Percentiles rank a stretch among this genome's conserved stretches.
Conservation (phyloP, 2,888 invertebrate genomes). For the Serrognathus titanus region DNA sequence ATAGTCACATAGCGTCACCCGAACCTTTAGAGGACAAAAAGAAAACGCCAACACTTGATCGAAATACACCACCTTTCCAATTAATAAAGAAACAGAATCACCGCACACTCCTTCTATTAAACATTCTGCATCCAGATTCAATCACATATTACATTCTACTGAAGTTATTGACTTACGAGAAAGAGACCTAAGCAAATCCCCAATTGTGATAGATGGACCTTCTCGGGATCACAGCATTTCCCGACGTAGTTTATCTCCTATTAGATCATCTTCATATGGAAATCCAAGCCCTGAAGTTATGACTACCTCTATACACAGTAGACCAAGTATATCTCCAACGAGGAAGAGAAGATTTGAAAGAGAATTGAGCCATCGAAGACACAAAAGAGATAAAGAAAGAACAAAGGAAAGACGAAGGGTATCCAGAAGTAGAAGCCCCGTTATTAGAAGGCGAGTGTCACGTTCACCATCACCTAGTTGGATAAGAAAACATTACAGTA, state of each 20-base stretch:
- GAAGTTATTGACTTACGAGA: slow-evolving; percentile 28
- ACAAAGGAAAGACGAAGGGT: slow-evolving; percentile 51
- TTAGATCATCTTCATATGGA: slow-evolving; percentile 40
- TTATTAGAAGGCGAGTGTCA: slow-evolving; percentile 53
- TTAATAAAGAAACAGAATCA: slow-evolving; percentile 50
- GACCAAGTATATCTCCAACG: slow-evolving; percentile 41
- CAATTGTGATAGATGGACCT: slow-evolving; percentile 35
- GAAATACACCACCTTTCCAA: slow-evolving; percentile 16
- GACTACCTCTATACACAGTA: slow-evolving; percentile 28
- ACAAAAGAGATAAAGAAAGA: slow-evolving; percentile 48
- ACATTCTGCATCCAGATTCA: slow-evolving; percentile 3
- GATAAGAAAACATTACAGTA: slow-evolving; percentile 51
- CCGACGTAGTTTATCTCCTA: slow-evolving; percentile 28
- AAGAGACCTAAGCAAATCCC: slow-evolving; percentile 26
- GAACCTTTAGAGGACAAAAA: slow-evolving; percentile 34
- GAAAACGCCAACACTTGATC: slow-evolving; percentile 31
- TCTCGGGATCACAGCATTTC: slow-evolving; percentile 17
- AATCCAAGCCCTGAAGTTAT: slow-evolving; percentile 42
- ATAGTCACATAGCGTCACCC: slow-evolving; percentile 45
- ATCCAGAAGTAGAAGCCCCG: slow-evolving; percentile 60
- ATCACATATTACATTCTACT: slow-evolving; percentile 13
- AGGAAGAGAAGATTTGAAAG: slow-evolving; percentile 47
- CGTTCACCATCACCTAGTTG: slow-evolving; percentile 49
- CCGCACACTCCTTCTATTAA: slow-evolving; percentile 64
- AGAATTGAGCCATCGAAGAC: slow-evolving; percentile 48